phyloP scores from a whole-genome alignment of 2,797 vertebrate genomes.

The Macropodus opercularis region DNA sequence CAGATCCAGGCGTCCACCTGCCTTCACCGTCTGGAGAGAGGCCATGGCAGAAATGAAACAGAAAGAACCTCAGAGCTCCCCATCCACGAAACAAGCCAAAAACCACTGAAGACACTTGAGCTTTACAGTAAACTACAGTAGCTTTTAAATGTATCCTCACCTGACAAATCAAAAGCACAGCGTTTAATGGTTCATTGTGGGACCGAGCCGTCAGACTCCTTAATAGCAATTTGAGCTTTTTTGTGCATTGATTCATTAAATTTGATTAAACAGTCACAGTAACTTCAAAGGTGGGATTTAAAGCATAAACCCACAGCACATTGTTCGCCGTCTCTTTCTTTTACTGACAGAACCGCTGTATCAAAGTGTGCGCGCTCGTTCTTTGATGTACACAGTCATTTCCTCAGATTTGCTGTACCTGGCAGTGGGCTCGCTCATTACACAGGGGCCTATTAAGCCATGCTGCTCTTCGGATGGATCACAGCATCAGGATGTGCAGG shows the following conservation, averaged over 20 bases:
- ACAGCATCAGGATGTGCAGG: conserved; percentile 43
- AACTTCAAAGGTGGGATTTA: not conserved
- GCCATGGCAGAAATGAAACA: too few relatives aligned
- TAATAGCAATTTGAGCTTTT: not conserved
- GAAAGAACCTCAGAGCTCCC: too few relatives aligned
- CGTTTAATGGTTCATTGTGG: not conserved
- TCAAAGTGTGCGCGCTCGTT: not conserved
- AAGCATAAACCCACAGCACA: not conserved
- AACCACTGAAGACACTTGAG: too few relatives aligned
- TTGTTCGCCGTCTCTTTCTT: not conserved
- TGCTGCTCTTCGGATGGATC: conserved; percentile 33
- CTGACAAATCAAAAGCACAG: not conserved
- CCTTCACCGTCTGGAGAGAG: too few relatives aligned
- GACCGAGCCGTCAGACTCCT: not conserved
- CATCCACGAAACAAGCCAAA: too few relatives aligned
- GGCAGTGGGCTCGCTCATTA: conserved; percentile 43
- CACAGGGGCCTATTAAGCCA: conserved; percentile 24
- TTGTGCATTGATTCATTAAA: too few relatives aligned
- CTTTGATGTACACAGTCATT: conserved; percentile 35
- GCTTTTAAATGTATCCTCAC: too few relatives aligned
- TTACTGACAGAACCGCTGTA: not conserved
- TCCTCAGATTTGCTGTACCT: conserved; percentile 49
- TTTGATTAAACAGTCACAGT: not conserved
- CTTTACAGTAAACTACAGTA: too few relatives aligned
- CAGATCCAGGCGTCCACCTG: too few relatives aligned